Percentiles rank a stretch among this genome's conserved stretches.
Conservation (phyloP, 2,888 invertebrate genomes). For the Icerya purchasi region DNA sequence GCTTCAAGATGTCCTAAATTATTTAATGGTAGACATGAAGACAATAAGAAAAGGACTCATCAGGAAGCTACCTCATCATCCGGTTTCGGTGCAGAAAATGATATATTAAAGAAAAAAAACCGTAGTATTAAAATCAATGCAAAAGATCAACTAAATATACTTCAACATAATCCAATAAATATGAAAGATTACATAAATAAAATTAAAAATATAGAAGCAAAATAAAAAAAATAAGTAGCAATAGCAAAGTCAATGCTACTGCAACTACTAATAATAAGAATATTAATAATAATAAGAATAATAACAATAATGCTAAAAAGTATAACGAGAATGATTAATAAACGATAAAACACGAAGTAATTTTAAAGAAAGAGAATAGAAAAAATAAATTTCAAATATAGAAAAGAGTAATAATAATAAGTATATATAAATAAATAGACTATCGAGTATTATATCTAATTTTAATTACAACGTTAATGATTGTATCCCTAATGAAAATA, state of each 20-base stretch:
- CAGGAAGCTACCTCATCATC: neutral
- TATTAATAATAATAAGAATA: neutral
- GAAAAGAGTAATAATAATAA: too few relatives aligned
- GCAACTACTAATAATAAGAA: neutral
- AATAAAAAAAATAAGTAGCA: neutral
- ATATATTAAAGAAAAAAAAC: neutral
- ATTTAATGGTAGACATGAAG: neutral
- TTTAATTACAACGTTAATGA: too few relatives aligned
- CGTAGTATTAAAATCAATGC: neutral
- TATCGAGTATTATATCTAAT: too few relatives aligned
- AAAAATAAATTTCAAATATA: too few relatives aligned
- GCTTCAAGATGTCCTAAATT: too few relatives aligned
- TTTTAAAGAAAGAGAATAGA: too few relatives aligned
- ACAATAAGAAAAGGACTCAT: neutral
- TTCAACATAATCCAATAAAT: neutral
- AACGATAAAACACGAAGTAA: neutral
- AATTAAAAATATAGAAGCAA: neutral
- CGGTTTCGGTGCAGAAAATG: neutral
- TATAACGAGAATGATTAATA: neutral
- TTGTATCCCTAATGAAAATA: too few relatives aligned
- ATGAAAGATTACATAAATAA: neutral
- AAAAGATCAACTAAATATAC: neutral
- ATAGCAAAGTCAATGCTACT: too few relatives aligned
- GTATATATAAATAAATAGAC: too few relatives aligned
- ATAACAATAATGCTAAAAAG: neutral